Evolutionary conservation across 2,888 invertebrate genomes (phyloP).

Genomic region (Sphaeridia pumilis): DNA sequence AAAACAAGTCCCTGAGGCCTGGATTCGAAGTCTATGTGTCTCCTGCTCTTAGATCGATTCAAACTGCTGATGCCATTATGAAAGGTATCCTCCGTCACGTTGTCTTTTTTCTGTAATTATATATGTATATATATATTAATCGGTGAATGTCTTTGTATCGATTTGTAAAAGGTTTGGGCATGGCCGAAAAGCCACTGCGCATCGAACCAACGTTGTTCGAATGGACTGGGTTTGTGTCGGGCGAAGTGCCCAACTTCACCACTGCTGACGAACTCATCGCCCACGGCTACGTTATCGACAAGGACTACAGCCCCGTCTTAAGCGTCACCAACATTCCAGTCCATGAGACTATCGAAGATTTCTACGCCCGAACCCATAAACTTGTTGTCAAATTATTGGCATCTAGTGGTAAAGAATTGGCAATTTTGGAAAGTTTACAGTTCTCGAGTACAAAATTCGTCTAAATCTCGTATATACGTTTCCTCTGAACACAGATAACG

Average conservation of each 20-base stretch:
- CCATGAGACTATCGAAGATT: slow-evolving; percentile 54
- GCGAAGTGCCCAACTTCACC: neutral
- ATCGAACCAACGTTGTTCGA: slow-evolving; percentile 92
- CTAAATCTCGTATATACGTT: neutral
- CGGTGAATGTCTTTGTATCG: neutral
- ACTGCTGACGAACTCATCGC: slow-evolving; percentile 55
- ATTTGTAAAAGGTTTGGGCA: neutral
- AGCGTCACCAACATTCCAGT: slow-evolving; percentile 45
- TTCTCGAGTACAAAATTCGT: neutral
- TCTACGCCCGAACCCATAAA: slow-evolving; percentile 42
- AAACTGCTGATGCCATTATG: slow-evolving; percentile 49
- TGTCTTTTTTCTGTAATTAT: neutral
- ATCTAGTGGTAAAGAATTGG: slow-evolving; percentile 6
- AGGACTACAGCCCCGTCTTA: slow-evolving; percentile 53
- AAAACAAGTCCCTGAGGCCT: slow-evolving; percentile 38
- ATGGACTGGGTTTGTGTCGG: slow-evolving; percentile 78
- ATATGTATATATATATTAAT: neutral
- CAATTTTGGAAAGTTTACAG: neutral
- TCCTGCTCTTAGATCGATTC: slow-evolving; percentile 79
- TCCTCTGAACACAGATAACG: slow-evolving; percentile 58
- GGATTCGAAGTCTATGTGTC: slow-evolving; percentile 66
- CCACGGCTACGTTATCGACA: slow-evolving; percentile 65
- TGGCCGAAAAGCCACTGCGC: slow-evolving; percentile 36
- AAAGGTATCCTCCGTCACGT: neutral
- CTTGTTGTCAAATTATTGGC: slow-evolving; percentile 18